These are phyloP conservation scores for Ophion obscuratus DNA, from an alignment of 2,888 invertebrate genomes.

Conservation along the genomic window DNA sequence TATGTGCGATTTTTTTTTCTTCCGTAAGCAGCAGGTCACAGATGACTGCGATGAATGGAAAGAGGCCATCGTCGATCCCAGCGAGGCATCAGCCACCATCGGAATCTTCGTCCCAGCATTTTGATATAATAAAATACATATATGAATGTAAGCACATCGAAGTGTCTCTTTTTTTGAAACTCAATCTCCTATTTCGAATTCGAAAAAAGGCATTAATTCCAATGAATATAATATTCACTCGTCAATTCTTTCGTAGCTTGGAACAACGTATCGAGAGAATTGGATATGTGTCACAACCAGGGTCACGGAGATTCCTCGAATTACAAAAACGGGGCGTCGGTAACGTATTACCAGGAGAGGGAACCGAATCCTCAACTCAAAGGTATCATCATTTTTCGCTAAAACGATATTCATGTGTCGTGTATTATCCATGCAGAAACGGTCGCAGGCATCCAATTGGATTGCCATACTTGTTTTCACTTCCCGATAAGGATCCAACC, in stretches of 20 bases:
- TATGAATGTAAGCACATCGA: constrained; percentile 86
- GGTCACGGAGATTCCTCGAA: constrained; percentile 79
- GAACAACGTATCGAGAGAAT: constrained; percentile 85
- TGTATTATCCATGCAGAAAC: neutral
- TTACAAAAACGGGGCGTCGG: constrained; percentile 85
- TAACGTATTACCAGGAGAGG: constrained; percentile 88
- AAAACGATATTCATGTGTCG: neutral
- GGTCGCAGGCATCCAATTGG: no score
- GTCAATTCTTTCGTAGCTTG: constrained; percentile 79
- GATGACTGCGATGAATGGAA: constrained; percentile 82
- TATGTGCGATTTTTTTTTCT: constrained; percentile 14
- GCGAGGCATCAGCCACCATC: constrained; percentile 76
- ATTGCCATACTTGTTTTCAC: no score
- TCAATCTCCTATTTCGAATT: no score
- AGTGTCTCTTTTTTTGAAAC: constrained; percentile 62
- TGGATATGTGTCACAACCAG: constrained; percentile 84
- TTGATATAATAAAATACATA: constrained; percentile 92
- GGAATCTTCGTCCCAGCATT: constrained; percentile 87
- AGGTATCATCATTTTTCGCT: constrained; percentile 71
- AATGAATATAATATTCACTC: constrained; percentile 13
- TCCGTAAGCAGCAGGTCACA: constrained; percentile 78
- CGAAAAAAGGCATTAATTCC: neutral
- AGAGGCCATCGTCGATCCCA: constrained; percentile 80
- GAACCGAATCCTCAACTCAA: constrained; percentile 82
- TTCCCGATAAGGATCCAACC: no score